Evolutionary conservation across 2,113 vertebrate species (phyloP).

Genomic region (Corythoichthys intestinalis): DNA sequence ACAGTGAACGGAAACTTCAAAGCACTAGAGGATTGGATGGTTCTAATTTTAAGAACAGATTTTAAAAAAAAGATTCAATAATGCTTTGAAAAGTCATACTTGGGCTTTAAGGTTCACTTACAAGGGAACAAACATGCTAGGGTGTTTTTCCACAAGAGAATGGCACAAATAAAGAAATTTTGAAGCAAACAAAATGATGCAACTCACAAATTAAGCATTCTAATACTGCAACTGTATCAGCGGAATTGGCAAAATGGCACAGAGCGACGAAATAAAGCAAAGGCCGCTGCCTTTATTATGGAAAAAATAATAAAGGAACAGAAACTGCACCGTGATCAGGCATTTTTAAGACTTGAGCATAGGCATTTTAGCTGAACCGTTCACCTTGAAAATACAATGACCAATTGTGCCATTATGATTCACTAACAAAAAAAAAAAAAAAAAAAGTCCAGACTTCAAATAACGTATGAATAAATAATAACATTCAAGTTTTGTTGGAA

Average conservation of each 20-base stretch:
- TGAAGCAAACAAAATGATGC: conserved; percentile 30
- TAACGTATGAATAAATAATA: conserved; percentile 30
- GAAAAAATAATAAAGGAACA: conserved; percentile 10
- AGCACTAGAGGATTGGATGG: conserved; percentile 25
- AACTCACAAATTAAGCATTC: conserved; percentile 29
- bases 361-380: conserved; percentile 28
- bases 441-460: conserved; percentile 19
- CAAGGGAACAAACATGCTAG: conserved; percentile 57
- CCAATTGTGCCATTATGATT: conserved; percentile 22
- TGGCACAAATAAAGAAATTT: conserved; percentile 39
- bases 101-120: conserved; percentile 47
- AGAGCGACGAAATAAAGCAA: conserved; percentile 34
- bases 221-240: conserved; percentile 52
- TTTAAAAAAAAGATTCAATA: conserved; percentile 30
- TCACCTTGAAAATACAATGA: conserved; percentile 20
- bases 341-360: conserved; percentile 23
- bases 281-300: conserved; percentile 24
- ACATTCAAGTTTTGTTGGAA: conserved; percentile 50
- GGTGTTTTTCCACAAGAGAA: conserved; percentile 18
- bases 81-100: conserved; percentile 41
- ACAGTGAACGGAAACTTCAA: conserved; percentile 57
- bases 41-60: conserved; percentile 23
- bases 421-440: background rate
- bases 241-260: conserved; percentile 46
- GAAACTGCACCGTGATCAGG: conserved; percentile 18